Evolutionary conservation across 2,797 vertebrate genomes (phyloP), one percentile per base, ranked within the genome.

Genomic region (Chelidonichthys spinosus): DNA sequence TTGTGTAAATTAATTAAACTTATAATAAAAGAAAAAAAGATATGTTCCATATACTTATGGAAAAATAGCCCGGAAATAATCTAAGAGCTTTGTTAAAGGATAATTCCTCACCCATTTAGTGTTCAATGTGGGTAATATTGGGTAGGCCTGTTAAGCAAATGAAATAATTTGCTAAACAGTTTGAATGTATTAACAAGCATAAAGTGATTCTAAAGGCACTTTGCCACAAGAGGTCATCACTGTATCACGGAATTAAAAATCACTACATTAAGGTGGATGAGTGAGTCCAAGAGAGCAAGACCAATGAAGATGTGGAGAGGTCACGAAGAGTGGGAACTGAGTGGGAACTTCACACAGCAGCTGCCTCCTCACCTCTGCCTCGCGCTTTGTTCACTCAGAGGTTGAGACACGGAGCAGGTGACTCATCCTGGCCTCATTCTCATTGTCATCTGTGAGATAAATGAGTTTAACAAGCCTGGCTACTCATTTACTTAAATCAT

Each of bases 211-310:
- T 39, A 9, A 43, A 40, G 39, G 8, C 25, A 2, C 25, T 6
- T 11, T 4, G 65, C 74, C 86, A 79, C 17, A 52, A 86, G 84
- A 67, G 62, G 80, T 43, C 84, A 5, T 4, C 2, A 32, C 42
- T 65, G 54, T 52, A 58, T 52, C 52, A 56, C 11, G 0, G 60
- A 6, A 47, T 2, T 33, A 61, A 42, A 56, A 74, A 5, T n/a
- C 53, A 32, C 17, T 6, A 18, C 40, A 33, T 4, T 1, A 40
- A 0, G 4, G 6, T 25, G n/a, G 10, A 17, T n/a, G 3, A 4
- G 56, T 6, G 62, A 15, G 18, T 0, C 2, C 8, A 3, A 47
- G 2, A 53, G 0, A 52, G 11, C 4, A 40, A 6, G 2, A 14
- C 11, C 4, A 2, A 46, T 44, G 10, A 3, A 14, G 9, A 1